These are phyloP conservation scores for Linnaemya tessellans DNA, from an alignment of 2,888 invertebrate species.

Conservation along the genomic window DNA sequence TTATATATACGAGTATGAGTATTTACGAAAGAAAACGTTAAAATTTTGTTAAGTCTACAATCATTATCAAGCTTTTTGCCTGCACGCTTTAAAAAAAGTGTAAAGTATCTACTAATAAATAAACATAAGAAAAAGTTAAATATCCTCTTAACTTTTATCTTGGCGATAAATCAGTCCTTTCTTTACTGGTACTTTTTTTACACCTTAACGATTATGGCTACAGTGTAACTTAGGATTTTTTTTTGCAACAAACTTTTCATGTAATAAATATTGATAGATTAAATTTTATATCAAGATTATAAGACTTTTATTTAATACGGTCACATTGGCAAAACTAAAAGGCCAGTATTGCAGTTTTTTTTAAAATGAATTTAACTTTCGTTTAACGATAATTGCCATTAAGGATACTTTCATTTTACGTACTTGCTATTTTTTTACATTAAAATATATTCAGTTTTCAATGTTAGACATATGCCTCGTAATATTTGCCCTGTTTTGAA, in stretches of 20 bases:
- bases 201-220: constrained; percentile 1
- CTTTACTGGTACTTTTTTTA: not conserved
- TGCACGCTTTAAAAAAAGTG: no score
- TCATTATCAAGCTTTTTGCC: no score
- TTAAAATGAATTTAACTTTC: not conserved
- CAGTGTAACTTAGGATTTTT: not conserved
- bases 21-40: no score
- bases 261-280: constrained; percentile 5
- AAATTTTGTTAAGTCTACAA: no score
- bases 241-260: not conserved
- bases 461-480: not conserved
- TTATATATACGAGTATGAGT: no score
- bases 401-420: constrained; percentile 10
- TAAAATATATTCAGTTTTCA: constrained; percentile 4
- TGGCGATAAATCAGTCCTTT: constrained; percentile 19
- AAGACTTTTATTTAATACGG: not conserved
- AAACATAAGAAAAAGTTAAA: not conserved
- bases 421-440: not conserved
- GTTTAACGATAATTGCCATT: constrained; percentile 41
- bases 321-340: not conserved
- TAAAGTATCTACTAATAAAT: not conserved
- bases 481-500: constrained; percentile 36
- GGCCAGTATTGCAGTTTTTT: not conserved
- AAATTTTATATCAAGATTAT: constrained; percentile 11
- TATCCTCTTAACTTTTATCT: not conserved